Evolutionary conservation across 2,113 vertebrate genomes (phyloP).

Genomic region (Hymenochirus boettgeri): DNA sequence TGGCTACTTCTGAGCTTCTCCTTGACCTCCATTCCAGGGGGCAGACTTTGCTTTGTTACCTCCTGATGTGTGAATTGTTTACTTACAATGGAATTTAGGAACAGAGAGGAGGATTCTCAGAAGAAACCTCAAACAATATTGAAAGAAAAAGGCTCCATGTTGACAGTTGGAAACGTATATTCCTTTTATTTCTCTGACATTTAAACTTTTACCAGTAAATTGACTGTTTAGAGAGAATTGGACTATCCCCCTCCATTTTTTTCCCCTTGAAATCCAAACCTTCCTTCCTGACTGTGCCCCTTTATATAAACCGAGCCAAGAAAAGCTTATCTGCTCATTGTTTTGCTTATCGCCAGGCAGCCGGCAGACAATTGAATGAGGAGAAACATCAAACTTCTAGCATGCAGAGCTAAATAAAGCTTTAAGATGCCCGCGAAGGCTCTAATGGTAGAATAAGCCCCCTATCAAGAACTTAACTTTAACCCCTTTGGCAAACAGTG

Average conservation of each 20-base stretch:
- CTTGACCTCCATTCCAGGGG: slow-evolving; percentile 3
- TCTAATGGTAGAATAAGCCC: neutral
- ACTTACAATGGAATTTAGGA: slow-evolving; percentile 20
- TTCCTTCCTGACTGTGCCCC: neutral
- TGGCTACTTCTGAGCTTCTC: neutral
- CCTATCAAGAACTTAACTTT: too few species aligned
- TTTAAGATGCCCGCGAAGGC: slow-evolving; percentile 9
- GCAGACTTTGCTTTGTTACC: slow-evolving; percentile 1
- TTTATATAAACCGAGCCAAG: neutral
- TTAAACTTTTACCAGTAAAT: slow-evolving; percentile 18
- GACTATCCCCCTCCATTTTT: neutral
- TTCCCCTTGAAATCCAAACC: neutral
- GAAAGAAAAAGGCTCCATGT: slow-evolving; percentile 14
- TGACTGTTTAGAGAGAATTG: slow-evolving; percentile 6
- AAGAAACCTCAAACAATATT: slow-evolving; percentile 1
- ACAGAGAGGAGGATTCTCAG: slow-evolving; percentile 4
- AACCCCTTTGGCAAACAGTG: too few species aligned
- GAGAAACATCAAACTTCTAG: slow-evolving; percentile 1
- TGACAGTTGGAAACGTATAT: slow-evolving; percentile 6
- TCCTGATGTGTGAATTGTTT: slow-evolving; percentile 16
- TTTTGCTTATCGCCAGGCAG: slow-evolving; percentile 21
- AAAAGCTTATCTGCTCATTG: neutral
- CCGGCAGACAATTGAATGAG: slow-evolving; percentile 19
- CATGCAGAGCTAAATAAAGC: slow-evolving; percentile 21
- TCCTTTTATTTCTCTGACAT: slow-evolving; percentile 21